phyloP scores from a whole-genome alignment of 2,113 vertebrate genomes.

The Galbula dea region DNA sequence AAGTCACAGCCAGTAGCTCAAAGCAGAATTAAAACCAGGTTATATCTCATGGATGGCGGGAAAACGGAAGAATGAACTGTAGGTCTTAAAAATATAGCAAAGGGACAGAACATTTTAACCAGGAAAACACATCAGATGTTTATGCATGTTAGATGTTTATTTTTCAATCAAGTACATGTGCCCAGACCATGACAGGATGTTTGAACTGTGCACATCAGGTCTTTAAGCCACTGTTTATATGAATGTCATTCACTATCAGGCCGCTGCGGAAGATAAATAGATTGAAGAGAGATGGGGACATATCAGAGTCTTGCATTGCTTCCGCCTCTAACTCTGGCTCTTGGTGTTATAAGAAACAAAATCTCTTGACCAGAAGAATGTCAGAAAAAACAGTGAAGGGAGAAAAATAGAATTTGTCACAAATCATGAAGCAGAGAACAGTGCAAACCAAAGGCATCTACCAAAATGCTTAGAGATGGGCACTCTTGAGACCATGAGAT shows the following conservation, averaged over 20 bases:
- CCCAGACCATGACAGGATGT: conserved; percentile 60
- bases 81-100: background rate
- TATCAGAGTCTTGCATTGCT: conserved; percentile 37
- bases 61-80: background rate
- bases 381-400: background rate
- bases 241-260: conserved; percentile 58
- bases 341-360: background rate
- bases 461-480: background rate
- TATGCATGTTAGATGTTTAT: conserved; percentile 43
- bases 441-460: background rate
- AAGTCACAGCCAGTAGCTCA: background rate
- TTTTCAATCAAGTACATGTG: conserved; percentile 51
- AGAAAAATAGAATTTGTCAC: background rate
- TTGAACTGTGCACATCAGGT: conserved; percentile 59
- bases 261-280: conserved; percentile 56
- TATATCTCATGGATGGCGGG: background rate
- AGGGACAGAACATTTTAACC: background rate
- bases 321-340: conserved; percentile 8
- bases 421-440: background rate
- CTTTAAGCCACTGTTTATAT: conserved; percentile 57
- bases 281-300: conserved; percentile 40
- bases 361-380: background rate
- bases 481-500: background rate
- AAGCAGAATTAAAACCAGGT: background rate
- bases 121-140: conserved; percentile 29